phyloP scores from a whole-genome alignment of 2,113 vertebrate genomes.

The Microtus oregoni region DNA sequence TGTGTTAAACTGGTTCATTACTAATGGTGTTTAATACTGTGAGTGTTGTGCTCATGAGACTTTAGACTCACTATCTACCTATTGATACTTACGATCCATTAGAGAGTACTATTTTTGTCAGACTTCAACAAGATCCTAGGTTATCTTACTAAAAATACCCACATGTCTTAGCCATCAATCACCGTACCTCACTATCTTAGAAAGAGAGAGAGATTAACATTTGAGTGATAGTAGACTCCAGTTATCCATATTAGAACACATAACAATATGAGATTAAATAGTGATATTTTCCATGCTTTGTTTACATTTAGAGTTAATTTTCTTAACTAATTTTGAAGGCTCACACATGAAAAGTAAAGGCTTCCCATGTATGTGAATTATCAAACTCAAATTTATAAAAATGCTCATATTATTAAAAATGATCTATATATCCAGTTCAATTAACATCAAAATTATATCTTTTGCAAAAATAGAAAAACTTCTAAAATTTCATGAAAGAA shows the following conservation, averaged over 20 bases:
- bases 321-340: neutral
- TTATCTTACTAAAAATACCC: neutral
- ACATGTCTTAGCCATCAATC: neutral
- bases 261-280: slow-evolving; percentile 34
- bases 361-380: neutral
- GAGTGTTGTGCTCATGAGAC: slow-evolving; percentile 27
- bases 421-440: neutral
- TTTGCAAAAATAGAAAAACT: neutral
- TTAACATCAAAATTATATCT: neutral
- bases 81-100: slow-evolving; percentile 8
- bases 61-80: neutral
- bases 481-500: neutral
- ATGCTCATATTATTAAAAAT: neutral
- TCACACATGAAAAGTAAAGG: neutral
- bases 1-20: slow-evolving; percentile 1
- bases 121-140: neutral
- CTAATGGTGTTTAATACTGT: neutral
- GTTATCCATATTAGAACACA: slow-evolving; percentile 4
- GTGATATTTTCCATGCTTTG: neutral
- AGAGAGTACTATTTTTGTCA: slow-evolving; percentile 10
- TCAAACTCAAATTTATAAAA: neutral
- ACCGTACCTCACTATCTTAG: neutral
- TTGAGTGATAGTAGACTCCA: neutral
- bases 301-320: slow-evolving; percentile 48
- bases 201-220: neutral